Base-by-base conservation (phyloP, 2,888 invertebrate species). In the Pterobdella sp. region DNA sequence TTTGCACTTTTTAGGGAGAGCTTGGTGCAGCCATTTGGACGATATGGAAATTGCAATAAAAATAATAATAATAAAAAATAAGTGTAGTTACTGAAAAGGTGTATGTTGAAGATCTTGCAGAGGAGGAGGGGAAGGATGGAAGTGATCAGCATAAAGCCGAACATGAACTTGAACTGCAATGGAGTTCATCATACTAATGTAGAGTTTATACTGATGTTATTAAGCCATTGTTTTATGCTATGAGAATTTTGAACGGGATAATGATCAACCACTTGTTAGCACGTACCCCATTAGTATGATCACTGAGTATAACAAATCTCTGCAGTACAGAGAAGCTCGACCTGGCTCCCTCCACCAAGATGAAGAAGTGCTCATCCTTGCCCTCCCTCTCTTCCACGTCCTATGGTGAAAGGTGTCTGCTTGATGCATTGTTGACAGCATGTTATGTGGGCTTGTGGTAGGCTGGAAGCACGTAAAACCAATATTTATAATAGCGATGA, bases 301-400 rank as follows among this genome's bases (percentile, higher is more conserved):
- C 88, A 68, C 89, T 85, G 91, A 92, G 92, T 1, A 94, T 86
- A 67, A 90, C 85, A 75, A 92, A 84, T 81, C 90, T 87, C 10
- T 91, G 87, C 75, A 88, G 81, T 66, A 91, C 79, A 76, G 87
- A 87, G 84, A 91, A 91, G 68, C 87, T 85, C 68, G 89, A 82
- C 77, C 85, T 83, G 34, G 88, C 88, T 1, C 89, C 90, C 84
- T 93, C 92, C 74, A 93, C 82, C 22, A 91, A 88, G 10, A 42
- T 18, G 85, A 93, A 93, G 67, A 88, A 87, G 80, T 92, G 91
- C n/a, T 85, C 84, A 14, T 42, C 36, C 18, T 29, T 31, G 2
- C 14, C 2, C 22, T 72, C 34, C 10, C 34, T 67, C 29, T 69
- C 72, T 3, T 56, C 22, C 2, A 52, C 18, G 52, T 75, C 75